Base-by-base conservation (phyloP, 92 coral and sea anemone genomes). In the Porites cylindrica region DNA sequence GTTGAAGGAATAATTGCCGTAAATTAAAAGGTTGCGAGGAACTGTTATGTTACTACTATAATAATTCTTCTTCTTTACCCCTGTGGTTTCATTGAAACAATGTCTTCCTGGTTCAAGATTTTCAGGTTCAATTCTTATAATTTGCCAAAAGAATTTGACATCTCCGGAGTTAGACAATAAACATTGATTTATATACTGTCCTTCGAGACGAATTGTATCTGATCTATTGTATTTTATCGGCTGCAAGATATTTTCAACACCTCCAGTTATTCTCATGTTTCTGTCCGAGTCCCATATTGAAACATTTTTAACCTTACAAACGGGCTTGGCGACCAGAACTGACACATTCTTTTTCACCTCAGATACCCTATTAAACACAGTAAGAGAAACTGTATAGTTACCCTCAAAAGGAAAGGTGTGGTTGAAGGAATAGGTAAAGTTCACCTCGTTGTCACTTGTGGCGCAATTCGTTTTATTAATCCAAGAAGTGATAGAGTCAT, bases 321-420 rank as follows among this genome's bases (percentile, higher is more conserved):
- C 74, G 6, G 95, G 98, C 56, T 89, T 93, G 1, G 24, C 60
- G 8, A 93, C 91, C 18, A 59, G 75, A 10, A 91, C 88, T 10
- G 4, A 26, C 11, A 83, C 17, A 7, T 88, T 32, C 54, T 74
- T 70, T 43, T 58, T 82, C 13, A 19, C 90, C 29, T 82, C 72
- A 10, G 98, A 95, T 1, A 95, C 98, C 14, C 54, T 47, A 83
- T 95, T 95, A 18, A 73, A 82, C 2, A 82, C 96, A 63, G 18
- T 52, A 5, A 95, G 19, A 20, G 77, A 88, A 16, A 89, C 94
- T 16, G 54, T 72, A 72, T 85, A 95, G 29, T 73, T 75, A 16
- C 98, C 98, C 70, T 88, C 91, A 7, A 64, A 32, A 14, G 38
- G 61, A 65, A 88, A 95, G 17, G 82, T 83, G 79, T 90, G 94